Base-by-base conservation (phyloP, 2,888 invertebrate genomes). In the Diadegma fenestrale region DNA sequence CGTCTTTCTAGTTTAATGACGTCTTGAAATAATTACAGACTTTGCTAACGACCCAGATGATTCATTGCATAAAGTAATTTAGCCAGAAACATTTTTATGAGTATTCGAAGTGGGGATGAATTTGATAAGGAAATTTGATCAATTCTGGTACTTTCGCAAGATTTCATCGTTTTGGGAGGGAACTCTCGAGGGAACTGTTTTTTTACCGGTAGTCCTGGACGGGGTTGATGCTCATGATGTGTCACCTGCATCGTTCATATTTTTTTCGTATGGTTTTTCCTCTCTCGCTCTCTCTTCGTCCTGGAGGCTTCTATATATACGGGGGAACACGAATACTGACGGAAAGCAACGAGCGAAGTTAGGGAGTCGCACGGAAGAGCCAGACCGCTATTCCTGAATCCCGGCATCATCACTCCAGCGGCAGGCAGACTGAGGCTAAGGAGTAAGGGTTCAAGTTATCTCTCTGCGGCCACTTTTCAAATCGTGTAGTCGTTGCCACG, bases 301-400 rank as follows among this genome's bases (percentile, higher is more conserved):
- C 58, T 54, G 72, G 71, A 4, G 63, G 76, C 64, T 75, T 69
- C 41, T 63, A 71, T 41, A 3, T 41, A 37, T 41, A 85, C 85
- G 85, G 75, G 45, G 79, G 22, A 48, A 26, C 85, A 82, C 85
- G 85, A 85, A 85, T 68, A 37, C 64, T 64, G 63, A 75, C 85
- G 85, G 78, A 85, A 82, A 82, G 75, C 71, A 71, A 79, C 85
- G 85, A 71, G 76, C 85, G 81, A 81, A 81, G 85, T 81, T 10
- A 66, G 71, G 78, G 7, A 80, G 73, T 61, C 69, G 72, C 64
- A 58, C 66, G 63, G 43, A 43, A 54, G 30, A 51, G 48, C 69
- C 73, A 63, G 71, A 54, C 75, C 79, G 85, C 61, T 69, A 33
- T 73, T 48, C 77, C 75, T 79, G 48, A 30, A 78, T 79, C 73